Conservation (phyloP, 2,888 invertebrate genomes). For the Pandemis cinnamomeana region DNA sequence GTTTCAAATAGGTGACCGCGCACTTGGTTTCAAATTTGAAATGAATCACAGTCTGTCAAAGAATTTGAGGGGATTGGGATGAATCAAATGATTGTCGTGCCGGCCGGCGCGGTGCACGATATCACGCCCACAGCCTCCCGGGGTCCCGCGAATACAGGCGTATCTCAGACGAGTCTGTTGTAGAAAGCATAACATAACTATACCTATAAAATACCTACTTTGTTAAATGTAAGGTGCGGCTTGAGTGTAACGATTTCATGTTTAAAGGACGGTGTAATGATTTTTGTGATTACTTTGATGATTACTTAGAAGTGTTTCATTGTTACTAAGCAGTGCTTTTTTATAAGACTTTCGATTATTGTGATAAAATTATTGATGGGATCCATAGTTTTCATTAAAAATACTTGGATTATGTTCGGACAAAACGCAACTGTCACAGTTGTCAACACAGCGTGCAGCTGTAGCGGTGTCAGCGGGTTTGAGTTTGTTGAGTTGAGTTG, state of each 20-base stretch:
- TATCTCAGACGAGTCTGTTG: constrained; percentile 53
- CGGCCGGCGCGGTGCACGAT: constrained; percentile 72
- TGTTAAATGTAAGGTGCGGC: constrained; percentile 62
- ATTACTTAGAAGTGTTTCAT: no score
- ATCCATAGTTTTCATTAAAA: neutral
- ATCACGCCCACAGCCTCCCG: constrained; percentile 79
- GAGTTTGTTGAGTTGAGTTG: no score
- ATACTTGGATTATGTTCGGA: neutral
- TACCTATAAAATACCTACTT: constrained; percentile 40
- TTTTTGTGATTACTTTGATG: neutral
- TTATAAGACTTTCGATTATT: neutral
- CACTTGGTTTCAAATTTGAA: constrained; percentile 56
- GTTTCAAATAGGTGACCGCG: constrained; percentile 55
- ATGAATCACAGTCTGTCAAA: constrained; percentile 73
- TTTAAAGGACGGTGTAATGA: neutral
- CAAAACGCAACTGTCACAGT: constrained; percentile 26
- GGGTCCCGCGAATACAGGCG: constrained; percentile 40
- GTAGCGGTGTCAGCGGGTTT: neutral
- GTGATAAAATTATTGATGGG: neutral
- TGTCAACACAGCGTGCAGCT: neutral
- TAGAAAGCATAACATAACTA: constrained; percentile 60
- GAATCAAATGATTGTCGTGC: constrained; percentile 64
- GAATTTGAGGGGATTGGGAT: constrained; percentile 65
- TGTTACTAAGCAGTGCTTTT: no score
- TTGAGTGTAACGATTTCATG: constrained; percentile 52